phyloP scores from a whole-genome alignment of 2,797 vertebrate species.

The Coranthus polyacanthus region DNA sequence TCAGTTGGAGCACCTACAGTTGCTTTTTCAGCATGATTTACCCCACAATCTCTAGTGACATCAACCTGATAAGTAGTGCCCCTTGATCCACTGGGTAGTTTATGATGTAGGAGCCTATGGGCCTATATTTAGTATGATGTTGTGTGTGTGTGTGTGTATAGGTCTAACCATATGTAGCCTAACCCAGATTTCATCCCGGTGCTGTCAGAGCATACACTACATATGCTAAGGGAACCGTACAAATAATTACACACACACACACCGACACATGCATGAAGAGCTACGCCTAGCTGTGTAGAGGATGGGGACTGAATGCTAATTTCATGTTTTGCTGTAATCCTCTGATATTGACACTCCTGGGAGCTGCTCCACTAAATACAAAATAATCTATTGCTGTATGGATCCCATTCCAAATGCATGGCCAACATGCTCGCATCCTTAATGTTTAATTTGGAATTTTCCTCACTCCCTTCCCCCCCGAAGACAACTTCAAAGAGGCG shows the following conservation, averaged over 20 bases:
- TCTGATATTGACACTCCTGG: conserved; percentile 90
- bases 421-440: conserved; percentile 86
- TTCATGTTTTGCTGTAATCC: conserved; percentile 89
- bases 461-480: conserved; percentile 80
- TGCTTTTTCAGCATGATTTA: conserved; percentile 46
- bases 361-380: conserved; percentile 90
- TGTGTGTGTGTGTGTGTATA: conserved; percentile 26
- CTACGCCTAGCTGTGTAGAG: conserved; percentile 80
- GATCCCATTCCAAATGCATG: conserved; percentile 85
- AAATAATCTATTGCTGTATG: conserved; percentile 89
- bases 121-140: conserved; percentile 51
- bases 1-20: conserved; percentile 58
- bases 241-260: conserved; percentile 71
- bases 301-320: conserved; percentile 89
- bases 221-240: conserved; percentile 68
- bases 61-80: conserved; percentile 54
- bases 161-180: conserved; percentile 70
- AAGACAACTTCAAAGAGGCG: conserved; percentile 88
- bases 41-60: conserved; percentile 53
- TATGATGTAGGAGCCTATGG: conserved; percentile 33
- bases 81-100: conserved; percentile 39
- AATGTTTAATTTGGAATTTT: conserved; percentile 89
- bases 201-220: conserved; percentile 61
- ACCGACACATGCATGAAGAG: conserved; percentile 69
- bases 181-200: conserved; percentile 75